Evolutionary conservation across 2,113 vertebrate species (phyloP), one percentile per base, ranked within the genome.

Genomic region (Zootoca vivipara): DNA sequence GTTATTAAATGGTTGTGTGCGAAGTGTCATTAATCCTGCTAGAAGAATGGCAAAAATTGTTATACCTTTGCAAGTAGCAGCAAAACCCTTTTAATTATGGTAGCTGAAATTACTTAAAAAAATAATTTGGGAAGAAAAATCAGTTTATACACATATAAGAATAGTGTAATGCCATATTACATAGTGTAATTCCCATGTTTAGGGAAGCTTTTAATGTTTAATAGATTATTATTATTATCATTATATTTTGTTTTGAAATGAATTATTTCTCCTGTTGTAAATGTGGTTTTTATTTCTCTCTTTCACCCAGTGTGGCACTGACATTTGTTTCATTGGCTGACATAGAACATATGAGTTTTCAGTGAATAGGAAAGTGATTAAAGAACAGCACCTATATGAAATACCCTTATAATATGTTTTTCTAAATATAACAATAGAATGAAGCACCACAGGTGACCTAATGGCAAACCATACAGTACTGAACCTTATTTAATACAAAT

Each of bases 301-400:
- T 4, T 22, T n/a, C 46, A 15, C 18, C 26, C 22, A 58, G 33
- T 20, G 7, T 6, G 1, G 0, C 1, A 1, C 89, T 75, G 18
- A 7, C 1, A 65, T 2, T 35, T n/a, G 73, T 0, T 0, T 3
- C 1, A 70, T 64, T 84, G 0, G 79, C 12, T 87, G 2, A 28
- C 24, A 81, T 82, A 52, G 28, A 9, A 65, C 28, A 35, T 46
- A 24, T 28, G 69, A 58, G 18, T 26, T 24, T 52, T 35, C 24
- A 26, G 1, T 42, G 35, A 62, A 42, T 65, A 82, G 52, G 33
- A 24, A 46, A 33, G 20, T 65, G 3, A 12, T 52, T 40, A 40
- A 69, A 70, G 5, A 30, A 30, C 52, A 40, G 58, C 26, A 30
- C 20, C 56, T 86, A 2, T 35, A 1, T 72, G 8, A 33, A 1